Evolutionary conservation across 2,113 vertebrate species (phyloP).

Genomic region (Nothoprocta pentlandii): DNA sequence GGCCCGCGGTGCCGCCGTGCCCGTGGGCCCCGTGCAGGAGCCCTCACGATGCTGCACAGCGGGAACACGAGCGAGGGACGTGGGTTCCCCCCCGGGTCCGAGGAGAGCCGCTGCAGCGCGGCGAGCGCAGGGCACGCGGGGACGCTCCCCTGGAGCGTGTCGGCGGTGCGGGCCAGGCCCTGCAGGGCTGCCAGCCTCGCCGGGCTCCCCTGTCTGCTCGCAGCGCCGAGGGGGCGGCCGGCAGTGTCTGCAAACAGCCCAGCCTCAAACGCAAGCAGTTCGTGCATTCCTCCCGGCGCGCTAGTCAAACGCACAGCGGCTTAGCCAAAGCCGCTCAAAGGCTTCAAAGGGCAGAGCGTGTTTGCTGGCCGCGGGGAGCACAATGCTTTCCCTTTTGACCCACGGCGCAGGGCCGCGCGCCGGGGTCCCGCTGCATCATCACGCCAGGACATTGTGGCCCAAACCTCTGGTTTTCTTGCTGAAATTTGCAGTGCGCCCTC

Average conservation of each 20-base stretch:
- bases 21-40: not conserved
- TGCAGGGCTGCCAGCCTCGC: not conserved
- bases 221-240: not conserved
- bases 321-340: not conserved
- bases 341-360: not conserved
- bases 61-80: conserved; percentile 64
- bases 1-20: not conserved
- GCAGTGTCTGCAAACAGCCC: not conserved
- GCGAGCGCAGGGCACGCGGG: not conserved
- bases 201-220: accelerated
- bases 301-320: not conserved
- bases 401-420: accelerated
- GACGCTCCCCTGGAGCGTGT: too few species aligned
- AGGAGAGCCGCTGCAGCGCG: conserved; percentile 77
- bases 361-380: not conserved
- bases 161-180: too few species aligned
- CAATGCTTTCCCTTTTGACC: conserved; percentile 26
- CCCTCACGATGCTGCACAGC: not conserved
- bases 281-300: conserved; percentile 2
- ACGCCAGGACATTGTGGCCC: not conserved
- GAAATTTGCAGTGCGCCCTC: not conserved
- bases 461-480: not conserved
- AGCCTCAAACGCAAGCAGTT: not conserved
- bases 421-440: not conserved
- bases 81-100: conserved; percentile 68